Percentiles rank a stretch among this genome's conserved stretches.
Evolutionary conservation across 2,113 vertebrate genomes (phyloP).

Genomic region (Burhinus oedicnemus): DNA sequence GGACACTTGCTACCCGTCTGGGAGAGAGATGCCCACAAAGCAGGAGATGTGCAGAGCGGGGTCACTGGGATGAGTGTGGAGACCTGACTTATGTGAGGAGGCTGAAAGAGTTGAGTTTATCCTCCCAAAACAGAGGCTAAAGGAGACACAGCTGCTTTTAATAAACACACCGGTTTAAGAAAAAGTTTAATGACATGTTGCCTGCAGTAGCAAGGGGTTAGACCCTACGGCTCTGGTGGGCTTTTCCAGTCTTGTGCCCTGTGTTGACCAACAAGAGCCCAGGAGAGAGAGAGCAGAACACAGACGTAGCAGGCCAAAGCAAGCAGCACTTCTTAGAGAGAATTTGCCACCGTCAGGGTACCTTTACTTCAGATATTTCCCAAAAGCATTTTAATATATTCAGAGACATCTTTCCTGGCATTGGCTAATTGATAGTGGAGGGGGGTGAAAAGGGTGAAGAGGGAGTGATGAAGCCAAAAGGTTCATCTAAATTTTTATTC

Average conservation of each 20-base stretch:
- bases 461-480: not conserved
- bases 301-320: not conserved
- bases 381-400: not conserved
- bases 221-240: not conserved
- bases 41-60: not conserved
- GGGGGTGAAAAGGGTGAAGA: not conserved
- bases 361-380: not conserved
- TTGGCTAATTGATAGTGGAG: not conserved
- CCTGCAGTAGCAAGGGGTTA: not conserved
- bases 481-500: not conserved
- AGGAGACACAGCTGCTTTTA: not conserved
- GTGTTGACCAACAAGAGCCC: accelerated
- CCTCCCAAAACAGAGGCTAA: not conserved
- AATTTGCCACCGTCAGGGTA: not conserved
- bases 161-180: not conserved
- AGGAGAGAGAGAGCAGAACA: not conserved
- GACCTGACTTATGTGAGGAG: not conserved
- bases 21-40: not conserved
- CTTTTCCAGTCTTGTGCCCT: not conserved
- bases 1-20: not conserved
- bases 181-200: accelerated
- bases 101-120: not conserved
- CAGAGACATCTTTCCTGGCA: not conserved
- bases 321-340: not conserved
- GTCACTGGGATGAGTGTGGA: not conserved